Evolutionary conservation across 1,140 invertebrate species (phyloP).

Genomic region (Lasioglossum baleicum): DNA sequence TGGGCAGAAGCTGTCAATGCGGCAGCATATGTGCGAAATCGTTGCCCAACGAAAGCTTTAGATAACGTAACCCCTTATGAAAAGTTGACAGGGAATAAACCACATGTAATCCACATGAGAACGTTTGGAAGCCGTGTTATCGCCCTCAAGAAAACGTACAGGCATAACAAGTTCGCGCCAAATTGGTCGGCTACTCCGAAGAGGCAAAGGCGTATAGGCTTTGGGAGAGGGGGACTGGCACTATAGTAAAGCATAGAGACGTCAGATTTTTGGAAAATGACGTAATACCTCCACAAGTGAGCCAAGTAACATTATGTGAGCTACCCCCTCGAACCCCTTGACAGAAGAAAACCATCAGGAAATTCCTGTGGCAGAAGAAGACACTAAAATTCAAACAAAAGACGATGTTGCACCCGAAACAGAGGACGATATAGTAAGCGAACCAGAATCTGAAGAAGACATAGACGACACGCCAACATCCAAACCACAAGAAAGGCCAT

Average conservation of each 20-base stretch:
- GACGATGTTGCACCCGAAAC: too few species aligned
- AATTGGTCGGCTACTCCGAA: slow-evolving; percentile 19
- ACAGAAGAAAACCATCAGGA: too few species aligned
- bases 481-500: not conserved
- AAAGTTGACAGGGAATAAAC: not conserved
- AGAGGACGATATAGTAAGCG: not conserved
- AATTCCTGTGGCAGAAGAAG: too few species aligned
- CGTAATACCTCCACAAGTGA: not conserved
- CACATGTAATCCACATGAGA: not conserved
- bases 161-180: slow-evolving; percentile 2
- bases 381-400: too few species aligned
- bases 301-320: not conserved
- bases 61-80: slow-evolving; percentile 17
- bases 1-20: too few species aligned
- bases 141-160: not conserved
- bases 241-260: not conserved
- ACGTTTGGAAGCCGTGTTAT: slow-evolving; percentile 1
- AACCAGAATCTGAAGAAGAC: too few species aligned
- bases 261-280: not conserved
- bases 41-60: slow-evolving; percentile 13
- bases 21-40: not conserved
- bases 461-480: not conserved
- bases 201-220: slow-evolving; percentile 16
- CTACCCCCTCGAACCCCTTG: too few species aligned
- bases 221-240: slow-evolving; percentile 4